phyloP scores from a whole-genome alignment of 2,797 vertebrate species.

The Vireo griseus region DNA sequence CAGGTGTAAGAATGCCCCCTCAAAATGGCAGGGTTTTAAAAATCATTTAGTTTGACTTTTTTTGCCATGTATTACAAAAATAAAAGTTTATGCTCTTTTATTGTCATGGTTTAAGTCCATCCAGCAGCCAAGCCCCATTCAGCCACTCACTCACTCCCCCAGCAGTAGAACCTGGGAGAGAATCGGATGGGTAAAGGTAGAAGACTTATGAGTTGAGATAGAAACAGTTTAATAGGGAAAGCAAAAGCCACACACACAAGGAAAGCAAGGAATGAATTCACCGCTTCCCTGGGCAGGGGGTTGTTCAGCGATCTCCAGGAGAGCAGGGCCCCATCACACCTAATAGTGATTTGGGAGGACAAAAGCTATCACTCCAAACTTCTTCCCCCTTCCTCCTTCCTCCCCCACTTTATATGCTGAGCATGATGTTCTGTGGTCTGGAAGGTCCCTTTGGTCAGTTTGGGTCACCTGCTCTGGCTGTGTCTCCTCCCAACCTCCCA shows the following conservation, averaged over 20 bases:
- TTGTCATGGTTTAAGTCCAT: not conserved
- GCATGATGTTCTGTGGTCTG: not conserved
- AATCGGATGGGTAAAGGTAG: not conserved
- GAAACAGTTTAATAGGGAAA: fast-evolving
- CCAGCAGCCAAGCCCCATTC: not conserved
- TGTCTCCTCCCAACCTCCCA: not conserved
- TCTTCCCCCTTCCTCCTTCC: fast-evolving
- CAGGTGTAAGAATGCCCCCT: not conserved
- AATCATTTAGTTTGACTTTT: not conserved
- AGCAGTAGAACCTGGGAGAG: not conserved
- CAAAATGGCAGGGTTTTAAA: not conserved
- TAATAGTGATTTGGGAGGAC: fast-evolving
- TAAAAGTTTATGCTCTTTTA: not conserved
- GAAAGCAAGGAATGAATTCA: not conserved
- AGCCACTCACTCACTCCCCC: not conserved
- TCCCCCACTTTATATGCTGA: fast-evolving
- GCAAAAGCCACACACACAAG: fast-evolving
- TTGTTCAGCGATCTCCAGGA: not conserved
- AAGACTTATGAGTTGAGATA: not conserved
- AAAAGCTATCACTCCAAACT: fast-evolving
- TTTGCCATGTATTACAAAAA: not conserved
- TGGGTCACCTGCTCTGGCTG: fast-evolving
- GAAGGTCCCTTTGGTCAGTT: not conserved
- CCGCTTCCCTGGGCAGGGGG: fast-evolving
- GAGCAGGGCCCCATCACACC: not conserved